Evolutionary conservation across 2,797 vertebrate species (phyloP), one percentile per base, ranked within the genome.

Genomic region (Eulemur rubriventer): DNA sequence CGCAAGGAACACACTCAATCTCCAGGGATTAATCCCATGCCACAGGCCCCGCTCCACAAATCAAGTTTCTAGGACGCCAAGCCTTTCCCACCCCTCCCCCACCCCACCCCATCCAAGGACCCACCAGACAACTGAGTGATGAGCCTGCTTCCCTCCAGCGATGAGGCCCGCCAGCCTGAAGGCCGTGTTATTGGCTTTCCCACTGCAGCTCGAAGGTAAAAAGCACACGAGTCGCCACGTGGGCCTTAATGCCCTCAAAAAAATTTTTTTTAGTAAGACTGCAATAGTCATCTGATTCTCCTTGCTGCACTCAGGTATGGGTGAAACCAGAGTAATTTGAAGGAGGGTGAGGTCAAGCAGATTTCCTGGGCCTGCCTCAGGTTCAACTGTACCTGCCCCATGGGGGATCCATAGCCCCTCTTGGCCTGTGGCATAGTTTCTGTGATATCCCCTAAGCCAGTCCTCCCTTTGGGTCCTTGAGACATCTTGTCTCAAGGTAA

Each of bases 101-200:
- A n/a, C 2, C 50, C 35, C 20, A 1, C 35, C 7, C 88, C 35
- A 84, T 0, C 20, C 94, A 91, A 83, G 72, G 73, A 78, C 91
- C 95, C 70, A 65, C 55, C 61, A 61, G 94, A 91, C 81, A 94
- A 89, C 73, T 87, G 94, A 96, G 87, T 88, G 93, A 96, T 95
- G 94, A 81, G 73, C 57, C 63, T 0, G 0, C 81, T 88, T 96
- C 94, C 82, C 88, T 80, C 69, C 81, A 73, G 88, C 18, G 3
- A 75, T 65, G 69, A 93, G 91, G 89, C 90, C 96, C 86, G 96
- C 5, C 16, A 95, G 95, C 92, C 96, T 72, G 89, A 97, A 97
- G 96, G 90, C 92, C 38, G 0, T 18, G 0, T 80, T 80, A 97
- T 89, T 91, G 94, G 95, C 95, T 96, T 96, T 83, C 94, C 75